Evolutionary conservation across 2,888 invertebrate genomes (phyloP), one percentile per base, ranked within the genome.

Genomic region (Chaitophorus viminalis): DNA sequence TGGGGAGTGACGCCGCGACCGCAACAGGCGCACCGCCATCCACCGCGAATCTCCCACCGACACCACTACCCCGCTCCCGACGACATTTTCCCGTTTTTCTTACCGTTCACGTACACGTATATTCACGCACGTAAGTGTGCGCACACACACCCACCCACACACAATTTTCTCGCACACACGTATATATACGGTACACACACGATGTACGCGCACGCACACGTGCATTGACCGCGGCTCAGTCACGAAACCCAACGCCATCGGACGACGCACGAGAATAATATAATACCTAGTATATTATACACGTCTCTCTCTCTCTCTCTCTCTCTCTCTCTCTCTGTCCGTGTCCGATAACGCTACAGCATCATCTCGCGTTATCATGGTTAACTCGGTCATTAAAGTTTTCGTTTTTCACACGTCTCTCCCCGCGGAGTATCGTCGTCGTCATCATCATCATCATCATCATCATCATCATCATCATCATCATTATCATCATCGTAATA

Each of bases 41-140:
- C 46, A 3, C 46, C 46, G 14, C 36, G 36, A 33, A 11, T 70
- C 65, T 65, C 70, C 31, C 74, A 21, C 75, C 60, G n/a, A 25
- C 33, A 17, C 18, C 11, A 21, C 39, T 25, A 5, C 60, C 25
- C 81, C 54, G 25, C 46, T 46, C 74, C 75, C 31, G 29, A 39
- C n/a, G 74, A 81, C 65, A 74, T 60, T 52, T 74, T 29, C 88
- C 39, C 52, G 46, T 54, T 77, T 77, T 76, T 89, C 60, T 78
- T n/a, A n/a, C n/a, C 70, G 54, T 11, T 17, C 54, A 54, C 25
- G 25, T 60, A 60, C 8, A 70, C 31, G 29, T 70, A 70, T 70
- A 9, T n/a, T n/a, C n/a, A n/a, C n/a, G n/a, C 65, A 3, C n/a
- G 65, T n/a, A 18, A 25, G 68, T 3, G 68, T 70, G n/a, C 65